Evolutionary conservation across 1,140 invertebrate species (phyloP).

Genomic region (Bombus terrestris): DNA sequence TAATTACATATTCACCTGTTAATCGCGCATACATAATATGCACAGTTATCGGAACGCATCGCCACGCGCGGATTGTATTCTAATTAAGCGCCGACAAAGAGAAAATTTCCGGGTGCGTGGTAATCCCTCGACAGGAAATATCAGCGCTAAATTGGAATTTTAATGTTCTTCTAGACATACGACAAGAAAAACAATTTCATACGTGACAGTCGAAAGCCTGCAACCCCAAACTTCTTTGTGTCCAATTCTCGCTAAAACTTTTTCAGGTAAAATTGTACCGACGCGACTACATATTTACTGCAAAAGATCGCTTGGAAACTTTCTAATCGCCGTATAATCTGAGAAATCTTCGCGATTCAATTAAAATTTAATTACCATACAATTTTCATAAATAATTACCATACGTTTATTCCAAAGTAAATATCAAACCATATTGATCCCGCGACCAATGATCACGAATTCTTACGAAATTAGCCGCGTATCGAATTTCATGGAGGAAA

Average conservation of each 20-base stretch:
- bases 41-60: conserved; percentile 17
- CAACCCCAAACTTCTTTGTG: neutral
- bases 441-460: neutral
- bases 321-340: neutral
- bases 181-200: neutral
- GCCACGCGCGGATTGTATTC: conserved; percentile 36
- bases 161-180: conserved; percentile 2
- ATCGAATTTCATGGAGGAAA: neutral
- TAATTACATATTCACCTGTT: conserved; percentile 10
- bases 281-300: neutral
- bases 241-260: neutral
- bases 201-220: neutral
- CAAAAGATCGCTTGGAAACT: neutral
- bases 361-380: neutral
- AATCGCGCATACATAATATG: neutral
- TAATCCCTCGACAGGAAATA: conserved; percentile 39
- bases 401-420: too few species aligned
- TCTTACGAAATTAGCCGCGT: neutral
- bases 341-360: too few species aligned
- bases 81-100: conserved; percentile 46
- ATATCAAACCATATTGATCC: neutral
- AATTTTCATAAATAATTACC: too few species aligned
- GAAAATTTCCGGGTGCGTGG: conserved; percentile 19
- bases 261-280: neutral
- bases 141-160: conserved; percentile 16